Conservation (phyloP, 2,113 vertebrate species). For the Solea senegalensis region DNA sequence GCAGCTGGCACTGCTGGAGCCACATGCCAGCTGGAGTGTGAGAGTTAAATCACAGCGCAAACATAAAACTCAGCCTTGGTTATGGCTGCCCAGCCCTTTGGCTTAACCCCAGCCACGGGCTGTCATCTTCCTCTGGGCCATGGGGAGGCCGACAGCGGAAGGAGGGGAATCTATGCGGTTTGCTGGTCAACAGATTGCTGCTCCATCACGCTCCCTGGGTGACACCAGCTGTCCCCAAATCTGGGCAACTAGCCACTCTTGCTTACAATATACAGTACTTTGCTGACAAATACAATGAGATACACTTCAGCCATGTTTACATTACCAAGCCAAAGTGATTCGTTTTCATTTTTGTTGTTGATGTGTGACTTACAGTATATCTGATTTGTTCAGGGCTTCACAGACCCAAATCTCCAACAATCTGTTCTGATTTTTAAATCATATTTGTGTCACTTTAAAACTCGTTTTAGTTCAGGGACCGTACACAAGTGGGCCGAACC, state of each 20-base stretch:
- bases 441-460: too few species aligned
- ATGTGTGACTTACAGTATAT: too few species aligned
- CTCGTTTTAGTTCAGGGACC: too few species aligned
- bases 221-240: conserved; percentile 59
- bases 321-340: too few species aligned
- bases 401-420: too few species aligned
- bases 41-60: conserved; percentile 52
- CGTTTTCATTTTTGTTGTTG: too few species aligned
- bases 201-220: conserved; percentile 40
- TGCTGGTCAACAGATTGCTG: conserved; percentile 50
- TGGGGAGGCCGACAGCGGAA: conserved; percentile 7
- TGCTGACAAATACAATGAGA: too few species aligned
- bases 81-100: conserved; percentile 29
- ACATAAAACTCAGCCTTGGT: conserved; percentile 61
- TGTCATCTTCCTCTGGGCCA: conserved; percentile 28
- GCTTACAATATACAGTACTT: background rate
- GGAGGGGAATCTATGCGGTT: conserved; percentile 21
- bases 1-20: conserved; percentile 25
- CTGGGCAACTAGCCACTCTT: background rate
- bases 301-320: too few species aligned
- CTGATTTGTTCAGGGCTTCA: too few species aligned
- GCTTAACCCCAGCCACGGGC: conserved; percentile 20
- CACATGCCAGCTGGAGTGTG: conserved; percentile 43
- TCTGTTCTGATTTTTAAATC: too few species aligned
- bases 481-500: too few species aligned